Percentiles rank a stretch among this genome's conserved stretches.
Evolutionary conservation across 2,797 vertebrate species (phyloP).

Genomic region (Centroberyx gerrardi): DNA sequence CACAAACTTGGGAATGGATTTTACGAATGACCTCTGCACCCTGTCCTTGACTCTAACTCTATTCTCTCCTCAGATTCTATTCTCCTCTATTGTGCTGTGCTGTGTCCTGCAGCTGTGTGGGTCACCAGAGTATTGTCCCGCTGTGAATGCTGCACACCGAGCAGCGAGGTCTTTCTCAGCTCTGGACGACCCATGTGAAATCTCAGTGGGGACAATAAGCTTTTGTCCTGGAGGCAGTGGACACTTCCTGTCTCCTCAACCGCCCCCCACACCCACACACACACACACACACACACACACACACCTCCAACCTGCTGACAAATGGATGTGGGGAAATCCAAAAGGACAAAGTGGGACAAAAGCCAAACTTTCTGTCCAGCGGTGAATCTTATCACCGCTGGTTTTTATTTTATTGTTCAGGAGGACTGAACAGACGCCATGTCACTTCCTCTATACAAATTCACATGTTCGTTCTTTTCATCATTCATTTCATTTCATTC

Average conservation of each 20-base stretch:
- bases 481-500: too few relatives aligned
- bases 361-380: constrained; percentile 9
- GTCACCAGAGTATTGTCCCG: constrained; percentile 36
- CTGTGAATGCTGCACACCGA: constrained; percentile 10
- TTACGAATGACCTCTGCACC: too few relatives aligned
- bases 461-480: too few relatives aligned
- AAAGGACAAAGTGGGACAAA: constrained; percentile 28
- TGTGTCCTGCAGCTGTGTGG: background rate
- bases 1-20: too few relatives aligned
- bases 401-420: too few relatives aligned
- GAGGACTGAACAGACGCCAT: too few relatives aligned
- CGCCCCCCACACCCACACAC: background rate
- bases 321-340: background rate
- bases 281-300: too few relatives aligned
- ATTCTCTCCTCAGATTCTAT: too few relatives aligned
- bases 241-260: constrained; percentile 57
- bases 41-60: too few relatives aligned
- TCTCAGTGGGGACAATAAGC: constrained; percentile 42
- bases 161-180: constrained; percentile 18
- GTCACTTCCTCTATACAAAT: too few relatives aligned
- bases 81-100: too few relatives aligned
- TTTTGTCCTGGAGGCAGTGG: constrained; percentile 54
- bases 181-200: background rate
- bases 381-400: too few relatives aligned
- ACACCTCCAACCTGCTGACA: background rate